Conservation (phyloP, 2,113 vertebrate species). For the Elaphurus davidianus region DNA sequence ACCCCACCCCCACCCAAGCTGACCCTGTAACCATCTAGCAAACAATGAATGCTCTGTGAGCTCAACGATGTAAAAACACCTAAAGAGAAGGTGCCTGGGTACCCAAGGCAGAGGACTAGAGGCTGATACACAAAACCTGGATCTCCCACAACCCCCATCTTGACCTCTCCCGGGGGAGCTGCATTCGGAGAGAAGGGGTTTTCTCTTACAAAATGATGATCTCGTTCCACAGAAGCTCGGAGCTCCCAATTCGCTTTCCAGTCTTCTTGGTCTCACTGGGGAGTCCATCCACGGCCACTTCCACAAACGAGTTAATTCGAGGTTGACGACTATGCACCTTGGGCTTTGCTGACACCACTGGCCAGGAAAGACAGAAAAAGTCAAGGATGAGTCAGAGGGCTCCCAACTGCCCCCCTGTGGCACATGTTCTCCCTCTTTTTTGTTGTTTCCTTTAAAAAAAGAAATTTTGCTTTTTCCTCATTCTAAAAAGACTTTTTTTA, state of each 20-base stretch:
- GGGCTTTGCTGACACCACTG: conserved; percentile 94
- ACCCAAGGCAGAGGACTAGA: not conserved
- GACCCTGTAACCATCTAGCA: conserved; percentile 16
- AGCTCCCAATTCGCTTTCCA: conserved; percentile 91
- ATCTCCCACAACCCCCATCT: not conserved
- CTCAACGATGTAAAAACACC: not conserved
- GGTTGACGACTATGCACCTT: conserved; percentile 88
- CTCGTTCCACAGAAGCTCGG: conserved; percentile 96
- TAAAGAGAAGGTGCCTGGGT: not conserved
- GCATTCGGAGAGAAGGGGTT: not conserved
- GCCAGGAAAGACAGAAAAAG: not conserved
- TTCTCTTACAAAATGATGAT: conserved; percentile 89
- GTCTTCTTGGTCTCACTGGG: conserved; percentile 95
- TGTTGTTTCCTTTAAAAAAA: not conserved
- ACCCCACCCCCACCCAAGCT: not conserved
- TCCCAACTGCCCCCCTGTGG: conserved; percentile 34
- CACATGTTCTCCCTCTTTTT: not conserved
- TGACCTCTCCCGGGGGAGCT: not conserved
- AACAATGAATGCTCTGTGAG: conserved; percentile 56
- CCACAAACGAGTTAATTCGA: conserved; percentile 93
- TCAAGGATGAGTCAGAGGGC: not conserved
- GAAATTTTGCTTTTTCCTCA: not conserved
- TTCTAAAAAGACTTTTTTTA: not conserved
- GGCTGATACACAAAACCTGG: not conserved
- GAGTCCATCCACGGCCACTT: conserved; percentile 92